These are phyloP conservation scores for Petrocephalus microphthalmus DNA, from an alignment of 2,113 vertebrate species.

Conservation along the genomic window DNA sequence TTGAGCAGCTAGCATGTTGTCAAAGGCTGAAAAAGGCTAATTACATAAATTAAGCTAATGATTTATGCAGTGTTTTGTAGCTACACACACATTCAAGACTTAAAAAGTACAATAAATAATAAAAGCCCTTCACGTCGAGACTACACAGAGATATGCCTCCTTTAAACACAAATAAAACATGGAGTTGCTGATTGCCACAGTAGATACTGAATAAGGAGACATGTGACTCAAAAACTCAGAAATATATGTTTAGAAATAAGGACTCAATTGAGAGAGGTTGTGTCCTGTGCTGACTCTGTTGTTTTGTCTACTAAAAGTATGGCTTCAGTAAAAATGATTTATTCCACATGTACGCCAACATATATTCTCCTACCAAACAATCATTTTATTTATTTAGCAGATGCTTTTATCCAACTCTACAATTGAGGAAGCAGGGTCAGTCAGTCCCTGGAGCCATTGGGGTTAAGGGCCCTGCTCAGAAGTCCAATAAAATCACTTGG, in stretches of 20 bases:
- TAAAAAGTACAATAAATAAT: background rate
- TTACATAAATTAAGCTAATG: background rate
- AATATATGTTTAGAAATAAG: background rate
- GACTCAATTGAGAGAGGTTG: background rate
- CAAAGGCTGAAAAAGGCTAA: background rate
- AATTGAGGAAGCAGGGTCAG: background rate
- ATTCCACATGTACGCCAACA: background rate
- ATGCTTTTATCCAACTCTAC: background rate
- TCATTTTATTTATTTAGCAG: background rate
- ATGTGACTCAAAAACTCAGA: background rate
- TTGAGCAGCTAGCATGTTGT: background rate
- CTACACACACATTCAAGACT: background rate
- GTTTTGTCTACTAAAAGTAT: background rate
- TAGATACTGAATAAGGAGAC: background rate
- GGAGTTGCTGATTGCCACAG: background rate
- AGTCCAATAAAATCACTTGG: background rate
- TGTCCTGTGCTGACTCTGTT: background rate
- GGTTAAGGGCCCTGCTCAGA: background rate
- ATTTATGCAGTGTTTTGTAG: background rate
- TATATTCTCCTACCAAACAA: background rate
- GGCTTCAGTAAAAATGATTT: background rate
- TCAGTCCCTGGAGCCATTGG: background rate
- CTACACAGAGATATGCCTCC: background rate
- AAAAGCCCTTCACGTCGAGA: background rate
- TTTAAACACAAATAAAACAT: background rate